A percentile compares a stretch with the other conserved stretches of the same genome.
Evolutionary conservation across 2,888 invertebrate genomes (phyloP).

Genomic region (Incurvaria masculella): DNA sequence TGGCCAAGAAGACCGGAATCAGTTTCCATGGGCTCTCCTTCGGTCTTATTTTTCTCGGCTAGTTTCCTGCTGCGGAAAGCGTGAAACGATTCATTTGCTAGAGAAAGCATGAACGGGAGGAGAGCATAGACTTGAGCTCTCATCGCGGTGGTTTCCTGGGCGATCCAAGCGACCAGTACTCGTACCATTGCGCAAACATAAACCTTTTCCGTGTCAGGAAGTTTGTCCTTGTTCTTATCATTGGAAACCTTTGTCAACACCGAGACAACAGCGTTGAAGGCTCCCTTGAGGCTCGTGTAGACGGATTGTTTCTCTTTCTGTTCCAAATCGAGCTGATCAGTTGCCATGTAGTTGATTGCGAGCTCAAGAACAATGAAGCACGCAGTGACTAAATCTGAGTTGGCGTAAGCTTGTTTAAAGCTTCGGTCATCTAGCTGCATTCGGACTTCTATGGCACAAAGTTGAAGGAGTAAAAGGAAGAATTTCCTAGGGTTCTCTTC

Average conservation of each 20-base stretch:
- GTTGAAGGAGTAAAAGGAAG: conserved; percentile 76
- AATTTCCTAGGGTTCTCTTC: conserved; percentile 80
- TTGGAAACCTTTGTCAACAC: conserved; percentile 70
- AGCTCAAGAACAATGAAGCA: conserved; percentile 81
- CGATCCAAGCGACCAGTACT: conserved; percentile 84
- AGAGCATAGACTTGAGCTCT: conserved; percentile 77
- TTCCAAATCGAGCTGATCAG: conserved; percentile 79
- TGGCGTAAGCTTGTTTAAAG: conserved; percentile 72
- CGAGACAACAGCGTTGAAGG: conserved; percentile 77
- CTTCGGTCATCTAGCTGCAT: conserved; percentile 90
- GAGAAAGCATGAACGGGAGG: conserved; percentile 74
- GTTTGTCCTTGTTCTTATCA: conserved; percentile 68
- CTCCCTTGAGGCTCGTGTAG: conserved; percentile 86
- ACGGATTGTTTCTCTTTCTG: conserved; percentile 89
- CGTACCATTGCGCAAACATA: conserved; percentile 84
- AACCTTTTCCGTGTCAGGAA: conserved; percentile 66
- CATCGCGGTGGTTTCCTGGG: conserved; percentile 88
- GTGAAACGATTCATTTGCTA: conserved; percentile 81
- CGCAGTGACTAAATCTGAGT: conserved; percentile 75
- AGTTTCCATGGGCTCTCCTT: conserved; percentile 49
- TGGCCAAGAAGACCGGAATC: conserved; percentile 50
- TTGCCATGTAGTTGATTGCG: conserved; percentile 75
- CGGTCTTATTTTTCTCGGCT: conserved; percentile 64
- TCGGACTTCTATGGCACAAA: conserved; percentile 89
- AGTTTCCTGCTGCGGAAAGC: conserved; percentile 65